These are phyloP conservation scores for Deilephila elpenor DNA, from an alignment of 2,888 invertebrate genomes.

Conservation along the genomic window DNA sequence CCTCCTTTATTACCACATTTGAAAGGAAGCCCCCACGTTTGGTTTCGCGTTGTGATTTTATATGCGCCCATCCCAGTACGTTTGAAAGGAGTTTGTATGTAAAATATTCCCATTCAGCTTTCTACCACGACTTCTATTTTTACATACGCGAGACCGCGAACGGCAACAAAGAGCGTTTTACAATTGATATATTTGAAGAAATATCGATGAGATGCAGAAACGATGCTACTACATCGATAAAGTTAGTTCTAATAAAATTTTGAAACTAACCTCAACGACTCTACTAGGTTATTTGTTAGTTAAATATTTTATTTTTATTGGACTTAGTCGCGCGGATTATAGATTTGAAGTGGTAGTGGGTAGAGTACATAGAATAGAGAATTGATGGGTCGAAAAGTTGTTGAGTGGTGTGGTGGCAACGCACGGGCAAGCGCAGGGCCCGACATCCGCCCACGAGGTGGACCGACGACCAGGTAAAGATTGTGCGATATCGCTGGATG, in stretches of 20 bases:
- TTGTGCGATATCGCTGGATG: too few relatives aligned
- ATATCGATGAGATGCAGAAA: constrained; percentile 5
- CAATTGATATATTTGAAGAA: constrained; percentile 17
- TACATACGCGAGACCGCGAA: constrained; percentile 8
- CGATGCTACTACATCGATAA: neutral
- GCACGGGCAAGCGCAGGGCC: too few relatives aligned
- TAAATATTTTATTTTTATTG: too few relatives aligned
- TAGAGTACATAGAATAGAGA: too few relatives aligned
- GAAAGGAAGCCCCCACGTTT: constrained; percentile 9
- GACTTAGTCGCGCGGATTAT: too few relatives aligned
- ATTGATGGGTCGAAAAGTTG: too few relatives aligned
- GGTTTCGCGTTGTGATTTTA: constrained; percentile 24
- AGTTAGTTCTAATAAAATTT: neutral
- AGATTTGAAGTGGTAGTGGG: too few relatives aligned
- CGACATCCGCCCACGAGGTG: too few relatives aligned
- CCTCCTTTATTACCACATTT: constrained; percentile 5
- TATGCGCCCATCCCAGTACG: constrained; percentile 17
- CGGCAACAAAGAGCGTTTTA: constrained; percentile 3
- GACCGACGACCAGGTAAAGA: too few relatives aligned
- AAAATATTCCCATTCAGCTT: constrained; percentile 23
- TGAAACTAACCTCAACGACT: too few relatives aligned
- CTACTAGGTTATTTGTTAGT: too few relatives aligned
- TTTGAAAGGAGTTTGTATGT: constrained; percentile 25
- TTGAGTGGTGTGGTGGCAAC: too few relatives aligned
- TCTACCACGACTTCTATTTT: constrained; percentile 9